A percentile compares a stretch with the other conserved stretches of the same genome.
phyloP scores from a whole-genome alignment of 2,797 vertebrate genomes.

The Crenichthys baileyi region DNA sequence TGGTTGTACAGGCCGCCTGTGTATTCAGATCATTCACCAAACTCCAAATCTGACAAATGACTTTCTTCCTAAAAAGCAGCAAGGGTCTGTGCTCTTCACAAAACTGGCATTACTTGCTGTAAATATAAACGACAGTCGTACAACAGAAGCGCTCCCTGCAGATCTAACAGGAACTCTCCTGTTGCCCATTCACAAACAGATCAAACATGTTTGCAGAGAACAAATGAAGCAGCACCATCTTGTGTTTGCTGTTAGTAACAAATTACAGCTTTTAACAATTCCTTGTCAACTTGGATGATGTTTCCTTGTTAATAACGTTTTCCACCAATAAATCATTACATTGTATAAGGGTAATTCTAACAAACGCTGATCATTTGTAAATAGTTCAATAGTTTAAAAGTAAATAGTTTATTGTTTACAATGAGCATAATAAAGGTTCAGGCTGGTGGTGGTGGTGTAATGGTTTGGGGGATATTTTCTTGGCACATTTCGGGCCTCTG shows the following conservation, averaged over 20 bases:
- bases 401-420: not conserved
- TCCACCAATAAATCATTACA: not conserved
- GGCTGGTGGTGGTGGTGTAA: not conserved
- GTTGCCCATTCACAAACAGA: slow-evolving; percentile 18
- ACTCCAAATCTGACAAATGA: not conserved
- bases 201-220: not conserved
- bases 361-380: not conserved
- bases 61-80: not conserved
- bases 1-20: not conserved
- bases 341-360: not conserved
- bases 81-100: not conserved
- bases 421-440: not conserved
- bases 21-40: not conserved
- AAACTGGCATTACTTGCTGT: slow-evolving; percentile 4
- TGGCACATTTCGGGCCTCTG: too few relatives aligned
- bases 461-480: too few relatives aligned
- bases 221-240: slow-evolving; percentile 57
- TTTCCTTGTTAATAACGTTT: not conserved
- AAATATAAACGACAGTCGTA: not conserved
- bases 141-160: slow-evolving; percentile 7
- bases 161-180: slow-evolving; percentile 20
- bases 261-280: not conserved
- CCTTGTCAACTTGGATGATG: not conserved
- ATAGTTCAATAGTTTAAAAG: too few relatives aligned
- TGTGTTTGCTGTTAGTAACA: slow-evolving; percentile 30